Percentiles rank a stretch among this genome's conserved stretches.
Evolutionary conservation across 1,140 invertebrate species (phyloP).

Genomic region (Drosophila pachea): DNA sequence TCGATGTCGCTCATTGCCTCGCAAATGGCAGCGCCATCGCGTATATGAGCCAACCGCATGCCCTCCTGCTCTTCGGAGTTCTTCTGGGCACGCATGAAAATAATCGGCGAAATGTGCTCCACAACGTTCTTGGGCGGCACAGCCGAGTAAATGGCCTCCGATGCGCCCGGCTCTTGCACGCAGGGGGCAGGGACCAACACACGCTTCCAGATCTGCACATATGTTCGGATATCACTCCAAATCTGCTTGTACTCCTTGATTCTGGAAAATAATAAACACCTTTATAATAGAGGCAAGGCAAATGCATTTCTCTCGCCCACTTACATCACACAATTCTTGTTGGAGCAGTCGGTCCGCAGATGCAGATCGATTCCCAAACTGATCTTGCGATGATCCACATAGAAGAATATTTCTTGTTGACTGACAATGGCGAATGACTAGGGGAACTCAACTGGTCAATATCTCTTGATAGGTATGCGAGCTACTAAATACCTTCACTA

Average conservation of each 20-base stretch:
- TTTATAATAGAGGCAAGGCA: neutral
- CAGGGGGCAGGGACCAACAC: conserved; percentile 87
- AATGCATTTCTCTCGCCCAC: conserved; percentile 37
- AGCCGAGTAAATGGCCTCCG: conserved; percentile 86
- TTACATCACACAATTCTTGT: conserved; percentile 84
- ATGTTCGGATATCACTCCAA: conserved; percentile 85
- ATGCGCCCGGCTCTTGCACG: conserved; percentile 86
- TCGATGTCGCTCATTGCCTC: conserved; percentile 94
- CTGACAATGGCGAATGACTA: conserved; percentile 87
- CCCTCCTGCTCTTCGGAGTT: conserved; percentile 90
- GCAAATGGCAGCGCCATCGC: conserved; percentile 93
- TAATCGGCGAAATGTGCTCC: conserved; percentile 85
- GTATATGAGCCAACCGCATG: conserved; percentile 91
- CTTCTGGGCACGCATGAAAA: conserved; percentile 91
- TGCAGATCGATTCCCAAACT: conserved; percentile 80
- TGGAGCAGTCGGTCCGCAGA: conserved; percentile 81
- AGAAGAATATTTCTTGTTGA: conserved; percentile 82
- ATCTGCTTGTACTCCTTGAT: conserved; percentile 85
- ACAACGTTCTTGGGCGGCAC: conserved; percentile 82
- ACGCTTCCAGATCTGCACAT: conserved; percentile 83
- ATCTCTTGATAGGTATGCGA: neutral
- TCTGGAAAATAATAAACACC: conserved; percentile 77
- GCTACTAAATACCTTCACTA: conserved; percentile 80
- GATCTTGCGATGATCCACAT: conserved; percentile 82
- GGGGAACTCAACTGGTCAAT: neutral